These are phyloP conservation scores for Mythimna lalbum DNA, from an alignment of 2,888 invertebrate species.

Conservation along the genomic window DNA sequence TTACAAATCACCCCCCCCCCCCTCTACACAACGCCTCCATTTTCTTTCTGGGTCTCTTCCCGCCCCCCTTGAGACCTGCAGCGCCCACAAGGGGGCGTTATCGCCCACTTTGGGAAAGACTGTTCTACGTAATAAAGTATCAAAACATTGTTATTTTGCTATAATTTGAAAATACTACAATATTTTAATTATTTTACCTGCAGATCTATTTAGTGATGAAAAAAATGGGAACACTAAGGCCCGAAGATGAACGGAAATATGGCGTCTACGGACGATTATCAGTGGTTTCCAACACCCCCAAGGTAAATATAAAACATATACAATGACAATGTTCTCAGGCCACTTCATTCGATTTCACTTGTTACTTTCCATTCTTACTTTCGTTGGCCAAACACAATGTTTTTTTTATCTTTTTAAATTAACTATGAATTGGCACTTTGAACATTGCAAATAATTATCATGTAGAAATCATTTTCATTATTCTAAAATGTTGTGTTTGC, in stretches of 20 bases:
- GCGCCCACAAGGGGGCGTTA: too few relatives aligned
- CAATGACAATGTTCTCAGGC: conserved; percentile 74
- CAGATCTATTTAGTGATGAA: conserved; percentile 92
- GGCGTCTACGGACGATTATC: conserved; percentile 90
- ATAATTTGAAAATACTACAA: not conserved
- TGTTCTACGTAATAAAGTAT: too few relatives aligned
- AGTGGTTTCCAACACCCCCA: conserved; percentile 80
- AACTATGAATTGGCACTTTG: conserved; percentile 76
- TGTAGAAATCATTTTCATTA: conserved; percentile 31
- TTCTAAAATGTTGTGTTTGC: conserved; percentile 80
- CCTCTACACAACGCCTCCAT: too few relatives aligned
- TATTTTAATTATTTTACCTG: not conserved
- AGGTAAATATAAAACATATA: conserved; percentile 71
- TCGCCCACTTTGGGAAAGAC: too few relatives aligned
- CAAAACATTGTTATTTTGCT: not conserved
- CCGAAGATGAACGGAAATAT: conserved; percentile 92
- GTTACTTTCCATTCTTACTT: conserved; percentile 38
- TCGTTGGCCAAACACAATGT: conserved; percentile 79
- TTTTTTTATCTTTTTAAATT: conserved; percentile 57
- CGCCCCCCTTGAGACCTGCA: too few relatives aligned
- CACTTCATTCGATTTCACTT: conserved; percentile 71
- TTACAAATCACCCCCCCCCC: too few relatives aligned
- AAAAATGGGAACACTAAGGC: conserved; percentile 92
- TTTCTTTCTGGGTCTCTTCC: too few relatives aligned
- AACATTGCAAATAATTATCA: conserved; percentile 67